Evolutionary conservation across 2,888 invertebrate species (phyloP).

Genomic region (Lampropteryx suffumata): DNA sequence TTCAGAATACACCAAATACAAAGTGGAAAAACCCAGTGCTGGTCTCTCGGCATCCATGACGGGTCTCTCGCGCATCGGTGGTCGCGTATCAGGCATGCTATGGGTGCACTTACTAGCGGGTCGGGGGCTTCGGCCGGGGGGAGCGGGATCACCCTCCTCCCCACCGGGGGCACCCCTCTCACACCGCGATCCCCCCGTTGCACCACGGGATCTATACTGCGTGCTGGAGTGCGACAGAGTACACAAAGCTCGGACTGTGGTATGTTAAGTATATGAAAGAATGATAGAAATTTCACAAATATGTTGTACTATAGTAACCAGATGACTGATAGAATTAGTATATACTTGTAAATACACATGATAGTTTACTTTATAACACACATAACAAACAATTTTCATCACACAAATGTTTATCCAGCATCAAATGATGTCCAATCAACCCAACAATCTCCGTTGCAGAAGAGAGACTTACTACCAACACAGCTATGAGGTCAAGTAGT

Average conservation of each 20-base stretch:
- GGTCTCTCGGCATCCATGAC: constrained; percentile 83
- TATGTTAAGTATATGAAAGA: constrained; percentile 66
- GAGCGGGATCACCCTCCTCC: constrained; percentile 86
- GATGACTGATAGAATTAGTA: no score
- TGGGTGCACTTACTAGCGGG: constrained; percentile 96
- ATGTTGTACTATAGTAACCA: neutral
- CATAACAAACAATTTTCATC: no score
- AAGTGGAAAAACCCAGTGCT: constrained; percentile 89
- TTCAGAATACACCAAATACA: constrained; percentile 94
- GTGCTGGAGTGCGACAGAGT: constrained; percentile 98
- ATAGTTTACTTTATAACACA: no score
- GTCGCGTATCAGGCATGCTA: constrained; percentile 91
- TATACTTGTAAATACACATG: no score
- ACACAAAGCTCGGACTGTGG: constrained; percentile 98
- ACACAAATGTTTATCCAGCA: no score
- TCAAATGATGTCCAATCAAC: no score
- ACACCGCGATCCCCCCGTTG: constrained; percentile 70
- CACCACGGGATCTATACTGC: constrained; percentile 95
- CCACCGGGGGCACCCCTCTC: constrained; percentile 84
- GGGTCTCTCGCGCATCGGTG: constrained; percentile 73
- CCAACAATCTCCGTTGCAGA: no score
- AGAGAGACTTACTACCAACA: no score
- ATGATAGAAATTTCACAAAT: no score
- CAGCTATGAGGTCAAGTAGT: no score
- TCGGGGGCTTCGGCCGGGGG: constrained; percentile 90